Percentiles rank a stretch among this genome's conserved stretches.
phyloP scores from a whole-genome alignment of 2,888 invertebrate species.

The Micoletzkya japonica region DNA sequence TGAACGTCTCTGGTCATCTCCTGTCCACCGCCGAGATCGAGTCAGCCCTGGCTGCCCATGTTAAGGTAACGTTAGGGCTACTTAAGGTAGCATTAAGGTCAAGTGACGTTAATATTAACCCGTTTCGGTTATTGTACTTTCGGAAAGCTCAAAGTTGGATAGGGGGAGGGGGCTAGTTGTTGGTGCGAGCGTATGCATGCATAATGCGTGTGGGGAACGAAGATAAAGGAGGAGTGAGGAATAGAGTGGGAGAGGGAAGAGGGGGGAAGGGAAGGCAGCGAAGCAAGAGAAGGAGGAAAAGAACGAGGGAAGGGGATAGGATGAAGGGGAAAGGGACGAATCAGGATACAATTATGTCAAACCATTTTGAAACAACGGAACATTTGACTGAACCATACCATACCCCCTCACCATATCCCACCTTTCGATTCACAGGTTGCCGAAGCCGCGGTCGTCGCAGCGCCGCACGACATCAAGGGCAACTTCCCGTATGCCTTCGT shows the following conservation, averaged over 20 bases:
- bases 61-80: slow-evolving; percentile 45
- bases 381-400: too few relatives aligned
- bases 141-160: not conserved
- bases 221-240: not conserved
- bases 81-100: too few relatives aligned
- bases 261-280: not conserved
- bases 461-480: slow-evolving; percentile 91
- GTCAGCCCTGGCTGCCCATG: slow-evolving; percentile 68
- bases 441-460: slow-evolving; percentile 94
- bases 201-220: not conserved
- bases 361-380: too few relatives aligned
- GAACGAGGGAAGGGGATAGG: too few relatives aligned
- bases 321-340: too few relatives aligned
- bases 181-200: too few relatives aligned
- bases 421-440: slow-evolving; percentile 73
- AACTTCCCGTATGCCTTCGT: slow-evolving; percentile 96
- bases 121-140: too few relatives aligned
- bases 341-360: too few relatives aligned
- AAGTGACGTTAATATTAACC: too few relatives aligned
- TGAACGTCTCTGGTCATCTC: slow-evolving; percentile 96
- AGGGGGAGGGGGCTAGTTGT: not conserved
- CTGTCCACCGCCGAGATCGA: slow-evolving; percentile 90
- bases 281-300: not conserved
- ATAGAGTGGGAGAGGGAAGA: slow-evolving; percentile 6
- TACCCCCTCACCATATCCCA: too few relatives aligned